Evolutionary conservation across 2,888 invertebrate genomes (phyloP), one percentile per base, ranked within the genome.

Genomic region (Brenthis ino): DNA sequence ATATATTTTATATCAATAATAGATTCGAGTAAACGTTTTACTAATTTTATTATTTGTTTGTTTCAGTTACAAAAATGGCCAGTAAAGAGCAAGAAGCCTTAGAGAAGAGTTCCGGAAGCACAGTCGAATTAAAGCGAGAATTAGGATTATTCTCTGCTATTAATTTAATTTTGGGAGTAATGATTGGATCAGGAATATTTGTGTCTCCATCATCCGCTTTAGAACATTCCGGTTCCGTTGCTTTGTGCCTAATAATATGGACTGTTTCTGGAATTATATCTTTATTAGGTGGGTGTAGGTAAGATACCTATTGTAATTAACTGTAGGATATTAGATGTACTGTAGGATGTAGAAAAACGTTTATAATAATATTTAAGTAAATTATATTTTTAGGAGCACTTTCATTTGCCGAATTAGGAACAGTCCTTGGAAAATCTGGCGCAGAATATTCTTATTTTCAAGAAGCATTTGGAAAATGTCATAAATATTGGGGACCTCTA

Each of bases 121-220:
- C 86, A n/a, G 93, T 96, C 13, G 94, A 94, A 76, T 93, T 97
- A 74, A 95, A 95, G 84, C 90, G 96, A 75, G 95, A 96, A 83
- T 89, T 97, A 61, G 97, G 97, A 1, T 93, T 97, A 1, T 94
- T 96, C 81, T 96, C 97, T 61, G 97, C 97, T 6, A 94, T 96
- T 47, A 96, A 96, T 81, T 94, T 97, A 75, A 97, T 98, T 74
- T 94, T 97, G 13, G 96, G 97, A 64, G 97, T 97, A 6, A 97
- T 97, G 97, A 97, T 98, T 74, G 98, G 97, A 56, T 97, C 97
- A 11, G 98, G 98, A 65, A 97, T 98, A 72, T 98, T 98, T 81
- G 95, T 98, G 6, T 96, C 97, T 0, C 97, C 98, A 1, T 94
- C 96, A 4, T 95, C 95, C 6, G 97, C 97, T 0, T 88, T 97